Conservation (phyloP, 2,113 vertebrate species). For the Pterocles orientalis region DNA sequence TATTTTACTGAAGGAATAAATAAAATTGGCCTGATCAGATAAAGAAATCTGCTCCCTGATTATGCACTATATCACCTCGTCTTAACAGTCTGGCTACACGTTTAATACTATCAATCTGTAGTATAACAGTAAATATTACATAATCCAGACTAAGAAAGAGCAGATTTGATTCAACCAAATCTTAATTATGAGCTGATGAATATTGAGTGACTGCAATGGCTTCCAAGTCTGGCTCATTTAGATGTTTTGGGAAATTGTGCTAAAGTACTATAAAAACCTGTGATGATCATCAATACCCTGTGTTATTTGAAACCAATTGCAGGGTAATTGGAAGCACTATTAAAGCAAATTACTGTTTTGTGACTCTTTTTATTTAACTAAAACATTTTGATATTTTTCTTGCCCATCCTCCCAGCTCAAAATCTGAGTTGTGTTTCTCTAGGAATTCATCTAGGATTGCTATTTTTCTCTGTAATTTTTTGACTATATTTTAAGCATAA, state of each 20-base stretch:
- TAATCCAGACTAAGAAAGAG: neutral
- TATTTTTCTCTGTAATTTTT: neutral
- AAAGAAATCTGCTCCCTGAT: neutral
- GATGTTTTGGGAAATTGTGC: neutral
- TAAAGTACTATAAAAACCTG: neutral
- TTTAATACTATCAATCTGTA: neutral
- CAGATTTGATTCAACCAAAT: neutral
- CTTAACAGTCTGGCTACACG: neutral
- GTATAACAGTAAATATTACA: neutral
- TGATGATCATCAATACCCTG: neutral
- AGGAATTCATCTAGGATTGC: neutral
- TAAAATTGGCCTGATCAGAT: neutral
- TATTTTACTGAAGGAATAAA: neutral
- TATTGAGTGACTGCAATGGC: neutral
- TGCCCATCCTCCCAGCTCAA: neutral
- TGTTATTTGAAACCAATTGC: neutral
- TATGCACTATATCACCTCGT: neutral
- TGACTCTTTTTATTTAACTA: neutral
- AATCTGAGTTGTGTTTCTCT: neutral
- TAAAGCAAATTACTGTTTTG: neutral
- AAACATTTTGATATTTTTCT: neutral
- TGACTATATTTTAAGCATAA: neutral
- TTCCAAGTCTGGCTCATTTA: neutral
- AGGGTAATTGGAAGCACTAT: neutral
- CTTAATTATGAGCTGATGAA: neutral